Conservation (phyloP, 2,888 invertebrate genomes). For the Spilarctia lutea region DNA sequence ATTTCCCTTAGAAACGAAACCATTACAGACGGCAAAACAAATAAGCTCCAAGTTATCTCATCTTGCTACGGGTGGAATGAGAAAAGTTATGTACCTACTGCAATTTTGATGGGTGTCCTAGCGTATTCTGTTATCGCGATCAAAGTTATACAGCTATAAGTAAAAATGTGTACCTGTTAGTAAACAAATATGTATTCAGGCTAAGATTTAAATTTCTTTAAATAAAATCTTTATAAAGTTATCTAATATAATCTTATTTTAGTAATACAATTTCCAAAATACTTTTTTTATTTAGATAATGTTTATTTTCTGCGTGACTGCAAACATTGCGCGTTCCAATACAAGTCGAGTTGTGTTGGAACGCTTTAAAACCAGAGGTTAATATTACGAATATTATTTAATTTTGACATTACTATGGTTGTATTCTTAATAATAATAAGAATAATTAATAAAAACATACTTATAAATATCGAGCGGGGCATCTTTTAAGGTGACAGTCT, state of each 20-base stretch:
- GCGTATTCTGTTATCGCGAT: constrained; percentile 24
- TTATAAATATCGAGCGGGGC: too few species aligned
- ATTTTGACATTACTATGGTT: neutral
- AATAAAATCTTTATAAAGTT: too few species aligned
- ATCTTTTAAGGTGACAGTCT: too few species aligned
- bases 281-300: too few species aligned
- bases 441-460: too few species aligned
- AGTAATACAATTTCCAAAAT: too few species aligned
- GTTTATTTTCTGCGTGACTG: too few species aligned
- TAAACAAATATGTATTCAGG: neutral
- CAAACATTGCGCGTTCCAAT: too few species aligned
- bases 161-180: neutral
- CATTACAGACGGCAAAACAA: constrained; percentile 21
- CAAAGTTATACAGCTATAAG: neutral
- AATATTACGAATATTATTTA: neutral
- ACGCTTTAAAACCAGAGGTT: neutral
- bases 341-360: neutral
- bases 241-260: too few species aligned
- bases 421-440: too few species aligned
- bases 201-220: neutral
- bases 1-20: neutral
- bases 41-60: constrained; percentile 39
- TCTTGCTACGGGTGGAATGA: constrained; percentile 44
- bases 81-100: constrained; percentile 43
- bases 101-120: constrained; percentile 38